Evolutionary conservation across 2,113 vertebrate genomes (phyloP).

Genomic region (Gnathonemus echidnorhynchus): DNA sequence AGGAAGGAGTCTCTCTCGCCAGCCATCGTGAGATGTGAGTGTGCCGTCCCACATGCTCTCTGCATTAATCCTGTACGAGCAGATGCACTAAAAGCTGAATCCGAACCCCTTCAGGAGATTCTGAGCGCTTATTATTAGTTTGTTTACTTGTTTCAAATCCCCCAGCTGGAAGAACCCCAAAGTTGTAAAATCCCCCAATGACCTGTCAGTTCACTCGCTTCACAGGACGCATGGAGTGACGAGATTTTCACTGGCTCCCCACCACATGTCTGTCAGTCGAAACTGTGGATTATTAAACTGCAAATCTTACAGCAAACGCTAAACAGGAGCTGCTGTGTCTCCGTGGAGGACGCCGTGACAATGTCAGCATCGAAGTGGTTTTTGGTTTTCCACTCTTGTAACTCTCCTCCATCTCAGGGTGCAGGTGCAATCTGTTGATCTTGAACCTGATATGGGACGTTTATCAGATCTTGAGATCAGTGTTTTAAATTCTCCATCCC

Average conservation of each 20-base stretch:
- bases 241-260: not conserved
- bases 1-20: not conserved
- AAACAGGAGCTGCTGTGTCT: not conserved
- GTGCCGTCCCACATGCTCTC: not conserved
- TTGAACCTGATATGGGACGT: not conserved
- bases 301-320: not conserved
- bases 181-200: slow-evolving; percentile 16
- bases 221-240: not conserved
- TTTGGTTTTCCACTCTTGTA: not conserved
- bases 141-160: slow-evolving; percentile 24
- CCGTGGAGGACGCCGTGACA: not conserved
- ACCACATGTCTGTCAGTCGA: not conserved
- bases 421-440: not conserved
- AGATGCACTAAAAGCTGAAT: not conserved
- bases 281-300: not conserved
- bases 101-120: not conserved
- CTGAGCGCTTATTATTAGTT: slow-evolving; percentile 21
- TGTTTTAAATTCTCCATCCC: not conserved
- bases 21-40: not conserved
- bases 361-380: not conserved
- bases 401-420: not conserved
- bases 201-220: slow-evolving; percentile 9
- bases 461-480: not conserved
- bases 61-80: slow-evolving; percentile 5
- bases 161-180: slow-evolving; percentile 16